phyloP scores from a whole-genome alignment of 2,888 invertebrate genomes.

The Hyalella azteca region DNA sequence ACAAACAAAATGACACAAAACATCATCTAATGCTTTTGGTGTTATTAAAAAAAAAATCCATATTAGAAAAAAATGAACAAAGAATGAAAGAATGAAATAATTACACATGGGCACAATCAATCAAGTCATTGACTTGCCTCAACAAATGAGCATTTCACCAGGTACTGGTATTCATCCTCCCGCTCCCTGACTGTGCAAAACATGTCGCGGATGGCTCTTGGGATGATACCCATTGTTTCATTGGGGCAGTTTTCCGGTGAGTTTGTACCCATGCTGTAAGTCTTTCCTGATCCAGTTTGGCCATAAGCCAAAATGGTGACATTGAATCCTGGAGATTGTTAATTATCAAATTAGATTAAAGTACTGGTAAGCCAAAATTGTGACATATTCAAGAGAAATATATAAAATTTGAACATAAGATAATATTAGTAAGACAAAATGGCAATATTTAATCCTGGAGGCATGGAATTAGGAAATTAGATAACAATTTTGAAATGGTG shows the following conservation, averaged over 20 bases:
- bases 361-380: too few relatives aligned
- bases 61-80: too few relatives aligned
- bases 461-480: too few relatives aligned
- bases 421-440: too few relatives aligned
- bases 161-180: constrained; percentile 70
- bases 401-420: too few relatives aligned
- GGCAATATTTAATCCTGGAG: too few relatives aligned
- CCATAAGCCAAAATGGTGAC: constrained; percentile 93
- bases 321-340: constrained; percentile 75
- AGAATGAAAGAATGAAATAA: too few relatives aligned
- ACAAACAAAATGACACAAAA: too few relatives aligned
- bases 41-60: background rate
- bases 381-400: too few relatives aligned
- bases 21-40: too few relatives aligned
- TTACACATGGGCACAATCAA: too few relatives aligned
- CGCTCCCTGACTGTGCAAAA: constrained; percentile 73
- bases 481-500: too few relatives aligned
- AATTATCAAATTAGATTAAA: background rate
- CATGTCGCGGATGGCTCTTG: constrained; percentile 81
- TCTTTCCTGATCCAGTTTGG: constrained; percentile 94
- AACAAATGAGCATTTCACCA: constrained; percentile 80
- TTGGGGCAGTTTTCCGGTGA: constrained; percentile 65
- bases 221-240: constrained; percentile 77
- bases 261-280: constrained; percentile 89
- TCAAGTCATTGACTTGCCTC: constrained; percentile 70